These are phyloP conservation scores for Macquaria australasica DNA, from an alignment of 2,113 vertebrate genomes.

Conservation along the genomic window DNA sequence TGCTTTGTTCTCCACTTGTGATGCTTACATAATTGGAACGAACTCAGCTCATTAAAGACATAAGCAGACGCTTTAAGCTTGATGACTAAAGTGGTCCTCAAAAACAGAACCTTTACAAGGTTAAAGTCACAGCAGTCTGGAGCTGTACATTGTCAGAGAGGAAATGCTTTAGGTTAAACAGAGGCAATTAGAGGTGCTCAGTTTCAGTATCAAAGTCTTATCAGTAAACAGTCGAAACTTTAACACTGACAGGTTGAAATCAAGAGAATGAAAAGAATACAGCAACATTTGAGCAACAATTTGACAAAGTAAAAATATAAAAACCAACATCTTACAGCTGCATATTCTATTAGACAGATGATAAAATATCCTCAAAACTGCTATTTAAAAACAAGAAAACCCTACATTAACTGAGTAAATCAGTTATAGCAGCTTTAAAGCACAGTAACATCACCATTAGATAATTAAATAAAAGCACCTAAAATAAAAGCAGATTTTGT, in stretches of 20 bases:
- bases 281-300: not conserved
- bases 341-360: too few relatives aligned
- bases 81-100: conserved; percentile 41
- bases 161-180: conserved; percentile 2
- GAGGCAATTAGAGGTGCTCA: not conserved
- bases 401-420: not conserved
- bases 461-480: not conserved
- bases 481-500: not conserved
- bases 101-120: conserved; percentile 32
- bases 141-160: not conserved
- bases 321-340: not conserved
- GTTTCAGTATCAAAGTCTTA: not conserved
- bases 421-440: not conserved
- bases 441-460: too few relatives aligned
- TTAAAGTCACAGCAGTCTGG: conserved; percentile 28
- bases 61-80: conserved; percentile 43
- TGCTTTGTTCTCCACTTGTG: conserved; percentile 48
- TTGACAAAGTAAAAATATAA: not conserved
- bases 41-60: conserved; percentile 56
- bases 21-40: conserved; percentile 39
- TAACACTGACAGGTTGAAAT: not conserved
- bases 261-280: not conserved
- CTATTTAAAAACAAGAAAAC: not conserved
- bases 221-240: not conserved
- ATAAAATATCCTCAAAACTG: not conserved